Base-by-base conservation (phyloP, 2,888 invertebrate species). In the Hyles lineata region DNA sequence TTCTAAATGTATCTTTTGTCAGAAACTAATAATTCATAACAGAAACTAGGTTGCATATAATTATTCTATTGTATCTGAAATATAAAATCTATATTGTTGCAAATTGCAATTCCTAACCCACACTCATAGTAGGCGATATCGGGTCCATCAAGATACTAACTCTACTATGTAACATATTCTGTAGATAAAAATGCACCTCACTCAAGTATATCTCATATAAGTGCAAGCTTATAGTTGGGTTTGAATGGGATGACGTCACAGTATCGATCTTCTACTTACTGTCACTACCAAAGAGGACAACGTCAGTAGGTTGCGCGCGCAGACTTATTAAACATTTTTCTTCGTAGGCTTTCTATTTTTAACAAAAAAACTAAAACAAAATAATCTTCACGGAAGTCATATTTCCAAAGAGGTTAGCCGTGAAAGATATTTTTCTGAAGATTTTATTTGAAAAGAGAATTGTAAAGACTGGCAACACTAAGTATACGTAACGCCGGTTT, bases 171-270 rank as follows among this genome's bases (percentile, higher is more conserved):
- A 32, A 15, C 43, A 43, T 43, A 43, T 43, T 43, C 2, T 63
- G 11, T 21, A 43, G 6, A 50, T 43, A 19, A 67, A 67, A 67
- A 67, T 67, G 67, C 23, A 67, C 21, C 23, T 15, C 67, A 50
- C 43, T 67, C 23, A 50, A 67, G 50, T 50, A 21, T 43, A 25
- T 67, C 50, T 50, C 50, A 43, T 23, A 15, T 43, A 35, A 35
- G 19, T 29, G 63, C 50, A 23, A 43, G 35, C 43, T 63, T 50
- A 17, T 67, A 50, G 75, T 76, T 75, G 78, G 80, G 80, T 80
- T 86, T 92, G 88, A 93, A 92, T 91, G 91, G 83, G 76, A 86
- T 94, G 93, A 93, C 94, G 93, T 94, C 93, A 93, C 83, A 61
- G 76, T 91, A 94, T 94, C 84, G 94, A 94, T 92, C 88, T 76